phyloP scores from a whole-genome alignment of 2,888 invertebrate species.

The Cosmia trapezina region DNA sequence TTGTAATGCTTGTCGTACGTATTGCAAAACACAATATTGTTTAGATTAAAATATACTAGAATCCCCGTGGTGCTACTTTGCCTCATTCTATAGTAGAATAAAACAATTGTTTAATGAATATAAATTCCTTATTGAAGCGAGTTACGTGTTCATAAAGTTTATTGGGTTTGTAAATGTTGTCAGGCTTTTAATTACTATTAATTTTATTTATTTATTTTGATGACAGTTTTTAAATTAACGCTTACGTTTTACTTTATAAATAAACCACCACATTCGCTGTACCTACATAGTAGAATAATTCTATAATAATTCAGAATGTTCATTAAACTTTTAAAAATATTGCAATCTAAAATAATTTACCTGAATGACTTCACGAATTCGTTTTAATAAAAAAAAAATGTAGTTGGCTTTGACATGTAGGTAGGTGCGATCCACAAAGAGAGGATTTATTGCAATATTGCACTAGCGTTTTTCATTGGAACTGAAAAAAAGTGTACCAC shows the following conservation, averaged over 20 bases:
- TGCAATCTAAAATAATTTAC: not conserved
- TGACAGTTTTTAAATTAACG: not conserved
- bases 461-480: not conserved
- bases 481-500: not conserved
- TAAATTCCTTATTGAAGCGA: slow-evolving; percentile 15
- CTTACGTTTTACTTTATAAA: not conserved
- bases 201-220: not conserved
- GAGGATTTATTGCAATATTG: not conserved
- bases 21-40: slow-evolving; percentile 17
- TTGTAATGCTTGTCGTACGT: slow-evolving; percentile 10
- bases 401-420: not conserved
- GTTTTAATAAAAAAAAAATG: not conserved
- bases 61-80: not conserved
- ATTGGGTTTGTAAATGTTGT: not conserved
- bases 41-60: slow-evolving; percentile 17
- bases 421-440: not conserved
- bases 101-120: slow-evolving; percentile 19
- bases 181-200: not conserved
- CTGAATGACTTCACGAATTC: not conserved
- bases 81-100: not conserved
- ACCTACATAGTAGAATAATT: no score
- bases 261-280: not conserved
- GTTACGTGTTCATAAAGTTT: slow-evolving; percentile 14
- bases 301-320: not conserved
- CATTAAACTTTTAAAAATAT: not conserved